Evolutionary conservation across 2,888 invertebrate species (phyloP).

Genomic region (Epinotia nisella): DNA sequence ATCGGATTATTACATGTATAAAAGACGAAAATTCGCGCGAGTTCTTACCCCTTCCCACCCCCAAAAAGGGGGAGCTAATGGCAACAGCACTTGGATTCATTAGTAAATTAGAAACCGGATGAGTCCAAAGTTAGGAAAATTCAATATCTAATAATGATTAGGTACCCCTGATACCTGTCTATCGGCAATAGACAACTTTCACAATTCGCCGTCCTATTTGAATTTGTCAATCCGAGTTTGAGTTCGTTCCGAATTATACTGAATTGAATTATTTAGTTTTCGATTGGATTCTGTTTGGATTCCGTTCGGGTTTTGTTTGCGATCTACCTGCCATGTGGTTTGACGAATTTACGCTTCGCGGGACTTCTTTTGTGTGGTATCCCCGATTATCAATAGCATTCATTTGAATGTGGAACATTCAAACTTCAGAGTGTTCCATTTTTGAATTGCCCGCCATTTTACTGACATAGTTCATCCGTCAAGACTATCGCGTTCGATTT

Average conservation of each 20-base stretch:
- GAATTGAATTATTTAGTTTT: slow-evolving; percentile 82
- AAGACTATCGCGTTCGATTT: slow-evolving; percentile 44
- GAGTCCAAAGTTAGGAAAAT: slow-evolving; percentile 85
- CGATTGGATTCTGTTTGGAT: slow-evolving; percentile 76
- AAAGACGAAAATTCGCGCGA: slow-evolving; percentile 81
- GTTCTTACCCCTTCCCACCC: slow-evolving; percentile 78
- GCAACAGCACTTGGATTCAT: slow-evolving; percentile 84
- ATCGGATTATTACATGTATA: slow-evolving; percentile 84
- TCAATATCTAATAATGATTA: slow-evolving; percentile 85
- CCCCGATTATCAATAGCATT: slow-evolving; percentile 42
- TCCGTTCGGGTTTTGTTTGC: slow-evolving; percentile 68
- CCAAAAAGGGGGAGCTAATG: slow-evolving; percentile 67
- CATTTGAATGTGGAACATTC: slow-evolving; percentile 30
- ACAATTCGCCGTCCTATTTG: slow-evolving; percentile 60
- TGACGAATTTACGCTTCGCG: slow-evolving; percentile 58
- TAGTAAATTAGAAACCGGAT: slow-evolving; percentile 85
- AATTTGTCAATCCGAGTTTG: slow-evolving; percentile 81
- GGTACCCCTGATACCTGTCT: slow-evolving; percentile 74
- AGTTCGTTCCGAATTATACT: slow-evolving; percentile 61
- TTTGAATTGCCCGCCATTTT: slow-evolving; percentile 31
- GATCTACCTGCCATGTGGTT: slow-evolving; percentile 56
- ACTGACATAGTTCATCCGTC: slow-evolving; percentile 37
- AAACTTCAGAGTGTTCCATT: slow-evolving; percentile 30
- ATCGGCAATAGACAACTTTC: slow-evolving; percentile 60
- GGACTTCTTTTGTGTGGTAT: slow-evolving; percentile 56